These are phyloP conservation scores for Anisognathus igniventris DNA, from an alignment of 2,797 vertebrate species.

Conservation along the genomic window DNA sequence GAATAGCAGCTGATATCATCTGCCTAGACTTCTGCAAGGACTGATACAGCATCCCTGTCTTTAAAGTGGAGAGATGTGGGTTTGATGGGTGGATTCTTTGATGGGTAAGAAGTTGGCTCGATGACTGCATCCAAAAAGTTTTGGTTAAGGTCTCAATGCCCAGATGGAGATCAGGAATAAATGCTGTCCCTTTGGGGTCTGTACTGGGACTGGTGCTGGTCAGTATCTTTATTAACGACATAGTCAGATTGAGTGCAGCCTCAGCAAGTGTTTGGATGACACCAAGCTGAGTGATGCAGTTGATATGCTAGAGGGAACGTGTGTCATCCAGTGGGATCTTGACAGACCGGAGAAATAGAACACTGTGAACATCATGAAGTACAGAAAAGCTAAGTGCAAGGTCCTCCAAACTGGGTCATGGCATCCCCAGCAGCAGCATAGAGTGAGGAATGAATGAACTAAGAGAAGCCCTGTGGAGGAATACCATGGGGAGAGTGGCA, in stretches of 20 bases:
- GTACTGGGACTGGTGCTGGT: neutral
- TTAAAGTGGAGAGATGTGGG: neutral
- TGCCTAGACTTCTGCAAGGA: neutral
- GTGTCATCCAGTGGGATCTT: neutral
- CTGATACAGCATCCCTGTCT: neutral
- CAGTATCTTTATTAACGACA: neutral
- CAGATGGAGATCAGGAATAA: neutral
- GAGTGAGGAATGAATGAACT: neutral
- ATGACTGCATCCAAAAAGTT: neutral
- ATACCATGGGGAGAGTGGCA: neutral
- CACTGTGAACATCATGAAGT: neutral
- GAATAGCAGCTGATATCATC: neutral
- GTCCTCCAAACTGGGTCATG: neutral
- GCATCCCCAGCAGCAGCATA: neutral
- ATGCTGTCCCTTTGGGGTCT: neutral
- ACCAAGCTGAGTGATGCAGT: neutral
- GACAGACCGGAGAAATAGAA: neutral
- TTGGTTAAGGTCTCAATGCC: neutral
- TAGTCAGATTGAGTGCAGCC: neutral
- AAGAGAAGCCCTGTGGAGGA: neutral
- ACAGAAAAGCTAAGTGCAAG: neutral
- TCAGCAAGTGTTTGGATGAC: neutral
- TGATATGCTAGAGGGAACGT: neutral
- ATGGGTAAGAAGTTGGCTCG: fast-evolving
- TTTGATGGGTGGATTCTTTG: neutral